phyloP scores from a whole-genome alignment of 1,140 invertebrate genomes.

The Cryptotermes secundus region DNA sequence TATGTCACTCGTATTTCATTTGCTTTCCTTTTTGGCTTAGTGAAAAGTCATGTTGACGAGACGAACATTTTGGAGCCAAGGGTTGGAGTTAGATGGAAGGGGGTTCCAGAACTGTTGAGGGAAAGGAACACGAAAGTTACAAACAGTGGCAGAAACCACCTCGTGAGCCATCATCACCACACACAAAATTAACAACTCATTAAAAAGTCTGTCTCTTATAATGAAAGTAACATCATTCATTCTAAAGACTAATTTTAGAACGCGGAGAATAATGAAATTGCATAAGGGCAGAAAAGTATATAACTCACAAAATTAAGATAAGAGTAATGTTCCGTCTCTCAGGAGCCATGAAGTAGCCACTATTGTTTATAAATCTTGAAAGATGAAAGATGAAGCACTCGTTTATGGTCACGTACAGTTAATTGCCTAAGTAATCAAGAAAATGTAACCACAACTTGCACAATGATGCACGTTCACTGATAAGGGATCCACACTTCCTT shows the following conservation, averaged over 20 bases:
- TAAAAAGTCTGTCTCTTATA: constrained; percentile 1
- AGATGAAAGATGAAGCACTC: not conserved
- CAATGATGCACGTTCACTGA: not conserved
- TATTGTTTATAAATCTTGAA: not conserved
- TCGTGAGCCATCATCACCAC: not conserved
- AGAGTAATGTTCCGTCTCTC: not conserved
- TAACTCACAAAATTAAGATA: not conserved
- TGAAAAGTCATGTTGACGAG: constrained; percentile 9
- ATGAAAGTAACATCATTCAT: not conserved
- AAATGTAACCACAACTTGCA: not conserved
- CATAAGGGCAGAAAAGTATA: not conserved
- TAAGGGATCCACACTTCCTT: not conserved
- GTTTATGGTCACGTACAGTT: not conserved
- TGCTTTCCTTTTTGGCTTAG: constrained; percentile 15
- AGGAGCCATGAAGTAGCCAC: not conserved
- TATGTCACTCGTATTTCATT: constrained; percentile 6
- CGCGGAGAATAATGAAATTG: not conserved
- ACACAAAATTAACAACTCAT: constrained; percentile 13
- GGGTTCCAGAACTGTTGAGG: not conserved
- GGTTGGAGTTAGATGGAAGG: not conserved
- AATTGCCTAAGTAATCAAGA: not conserved
- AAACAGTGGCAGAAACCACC: not conserved
- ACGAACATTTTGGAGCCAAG: not conserved
- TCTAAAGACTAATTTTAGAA: not conserved
- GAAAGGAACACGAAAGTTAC: not conserved